Evolutionary conservation across 1,140 invertebrate species (phyloP).

Genomic region (Chymomyza costata): DNA sequence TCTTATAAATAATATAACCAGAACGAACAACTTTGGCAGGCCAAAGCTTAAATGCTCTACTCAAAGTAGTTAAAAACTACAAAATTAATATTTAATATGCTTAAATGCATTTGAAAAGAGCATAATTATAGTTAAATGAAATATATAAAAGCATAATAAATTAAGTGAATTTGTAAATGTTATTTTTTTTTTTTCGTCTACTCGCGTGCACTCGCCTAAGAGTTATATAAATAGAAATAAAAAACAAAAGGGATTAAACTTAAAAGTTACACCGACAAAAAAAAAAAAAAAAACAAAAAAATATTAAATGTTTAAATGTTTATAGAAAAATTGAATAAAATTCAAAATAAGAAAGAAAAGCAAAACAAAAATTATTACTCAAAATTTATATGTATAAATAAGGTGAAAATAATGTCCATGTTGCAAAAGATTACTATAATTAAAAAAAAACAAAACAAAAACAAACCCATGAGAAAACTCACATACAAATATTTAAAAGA

Average conservation of each 20-base stretch:
- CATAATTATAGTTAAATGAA: not conserved
- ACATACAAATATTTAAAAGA: conserved; percentile 39
- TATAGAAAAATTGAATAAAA: conserved; percentile 50
- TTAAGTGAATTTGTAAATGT: conserved; percentile 16
- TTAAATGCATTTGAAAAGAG: conserved; percentile 1
- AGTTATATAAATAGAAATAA: not conserved
- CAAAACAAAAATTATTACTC: conserved; percentile 28
- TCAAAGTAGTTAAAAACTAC: conserved; percentile 1
- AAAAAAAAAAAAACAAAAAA: no score
- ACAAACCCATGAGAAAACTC: not conserved
- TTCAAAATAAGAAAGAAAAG: conserved; percentile 32
- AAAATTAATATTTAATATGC: conserved; percentile 3
- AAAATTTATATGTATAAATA: conserved; percentile 39
- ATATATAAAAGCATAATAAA: not conserved
- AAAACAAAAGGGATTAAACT: conserved; percentile 2
- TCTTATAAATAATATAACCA: no score
- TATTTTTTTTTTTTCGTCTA: conserved; percentile 13
- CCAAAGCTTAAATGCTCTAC: no score
- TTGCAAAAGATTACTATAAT: conserved; percentile 49
- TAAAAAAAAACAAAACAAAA: conserved; percentile 26
- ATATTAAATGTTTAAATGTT: conserved; percentile 37
- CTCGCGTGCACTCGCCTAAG: conserved; percentile 30
- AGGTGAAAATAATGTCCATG: conserved; percentile 58
- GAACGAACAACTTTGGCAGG: no score
- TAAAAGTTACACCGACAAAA: conserved; percentile 1